Evolutionary conservation across 1,140 invertebrate genomes (phyloP).

Genomic region (Gryon sp.): DNA sequence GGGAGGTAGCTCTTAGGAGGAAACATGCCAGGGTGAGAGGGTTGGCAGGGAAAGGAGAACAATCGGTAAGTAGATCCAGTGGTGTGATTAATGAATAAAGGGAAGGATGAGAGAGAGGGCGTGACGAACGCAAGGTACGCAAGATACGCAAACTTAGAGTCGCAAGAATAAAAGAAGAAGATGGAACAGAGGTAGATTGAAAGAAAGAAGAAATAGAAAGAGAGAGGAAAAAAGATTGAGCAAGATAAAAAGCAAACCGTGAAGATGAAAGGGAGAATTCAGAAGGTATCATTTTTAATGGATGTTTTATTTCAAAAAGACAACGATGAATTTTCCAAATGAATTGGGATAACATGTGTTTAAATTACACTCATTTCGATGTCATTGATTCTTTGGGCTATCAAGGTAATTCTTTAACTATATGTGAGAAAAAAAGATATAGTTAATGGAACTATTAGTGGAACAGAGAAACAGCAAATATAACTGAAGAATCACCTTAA

Average conservation of each 20-base stretch:
- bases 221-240: no score
- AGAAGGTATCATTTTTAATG: no score
- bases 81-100: conserved; percentile 68
- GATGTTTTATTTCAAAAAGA: conserved; percentile 67
- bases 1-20: conserved; percentile 20
- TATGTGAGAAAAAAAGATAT: no score
- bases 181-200: no score
- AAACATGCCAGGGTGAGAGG: conserved; percentile 18
- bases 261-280: no score
- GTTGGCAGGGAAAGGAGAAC: not conserved
- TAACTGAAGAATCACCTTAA: no score
- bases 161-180: conserved; percentile 19
- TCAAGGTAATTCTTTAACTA: no score
- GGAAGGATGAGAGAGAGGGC: conserved; percentile 61
- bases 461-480: no score
- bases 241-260: no score
- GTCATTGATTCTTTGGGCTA: conserved; percentile 53
- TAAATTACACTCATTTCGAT: conserved; percentile 45
- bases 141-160: conserved; percentile 40
- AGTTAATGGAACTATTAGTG: no score
- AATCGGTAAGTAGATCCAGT: conserved; percentile 67
- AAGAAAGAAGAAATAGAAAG: conserved; percentile 19
- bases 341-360: conserved; percentile 32
- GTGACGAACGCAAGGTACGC: conserved; percentile 58
- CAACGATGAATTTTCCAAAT: conserved; percentile 54